Conservation (phyloP, 2,888 invertebrate species). For the Steinernema carpocapsae region DNA sequence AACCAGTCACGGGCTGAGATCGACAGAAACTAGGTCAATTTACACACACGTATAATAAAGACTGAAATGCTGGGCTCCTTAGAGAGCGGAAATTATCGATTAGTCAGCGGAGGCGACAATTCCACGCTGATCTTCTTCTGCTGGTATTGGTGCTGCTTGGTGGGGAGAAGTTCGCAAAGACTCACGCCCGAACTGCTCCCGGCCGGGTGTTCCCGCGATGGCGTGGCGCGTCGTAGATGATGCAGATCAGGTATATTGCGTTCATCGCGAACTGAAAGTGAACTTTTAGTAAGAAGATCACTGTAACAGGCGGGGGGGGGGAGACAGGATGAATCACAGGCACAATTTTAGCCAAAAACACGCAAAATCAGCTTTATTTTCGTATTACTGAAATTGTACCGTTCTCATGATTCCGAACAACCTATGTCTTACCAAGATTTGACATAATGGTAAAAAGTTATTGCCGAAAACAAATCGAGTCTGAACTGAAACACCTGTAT, state of each 20-base stretch:
- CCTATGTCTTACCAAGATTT: too few relatives aligned
- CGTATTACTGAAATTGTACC: too few relatives aligned
- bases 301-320: too few relatives aligned
- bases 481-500: too few relatives aligned
- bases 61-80: too few relatives aligned
- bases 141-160: constrained; percentile 18
- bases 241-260: constrained; percentile 61
- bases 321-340: too few relatives aligned
- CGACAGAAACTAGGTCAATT: constrained; percentile 24
- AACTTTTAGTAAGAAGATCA: neutral
- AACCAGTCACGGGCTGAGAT: constrained; percentile 25
- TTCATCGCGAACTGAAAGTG: constrained; percentile 61
- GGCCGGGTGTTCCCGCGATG: neutral
- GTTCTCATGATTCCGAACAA: too few relatives aligned
- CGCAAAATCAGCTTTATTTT: too few relatives aligned
- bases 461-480: too few relatives aligned
- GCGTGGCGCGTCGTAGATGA: constrained; percentile 60
- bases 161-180: constrained; percentile 22
- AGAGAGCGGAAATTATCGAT: neutral
- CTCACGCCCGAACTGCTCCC: constrained; percentile 25
- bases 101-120: neutral
- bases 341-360: too few relatives aligned
- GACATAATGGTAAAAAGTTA: too few relatives aligned
- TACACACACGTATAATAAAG: constrained; percentile 34
- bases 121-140: constrained; percentile 32